A percentile compares a stretch with the other conserved stretches of the same genome.
These are phyloP conservation scores for Odontesthes bonariensis DNA, from an alignment of 2,113 vertebrate genomes.

Conservation along the genomic window DNA sequence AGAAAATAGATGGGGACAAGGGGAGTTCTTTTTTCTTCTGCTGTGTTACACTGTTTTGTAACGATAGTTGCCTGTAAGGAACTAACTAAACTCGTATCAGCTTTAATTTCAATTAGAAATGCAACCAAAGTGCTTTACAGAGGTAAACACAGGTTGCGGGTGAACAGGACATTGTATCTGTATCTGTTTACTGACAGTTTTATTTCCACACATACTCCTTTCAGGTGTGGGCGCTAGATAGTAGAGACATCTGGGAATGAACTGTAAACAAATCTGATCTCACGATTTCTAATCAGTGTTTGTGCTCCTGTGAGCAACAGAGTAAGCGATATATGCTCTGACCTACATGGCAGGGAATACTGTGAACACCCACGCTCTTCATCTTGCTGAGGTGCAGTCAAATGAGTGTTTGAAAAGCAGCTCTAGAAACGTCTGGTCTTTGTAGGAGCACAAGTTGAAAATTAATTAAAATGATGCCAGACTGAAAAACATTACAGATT, in stretches of 20 bases:
- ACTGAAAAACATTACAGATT: not conserved
- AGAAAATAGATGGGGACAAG: no score
- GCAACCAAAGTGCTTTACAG: no score
- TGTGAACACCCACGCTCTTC: constrained; percentile 32
- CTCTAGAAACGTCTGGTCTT: constrained; percentile 22
- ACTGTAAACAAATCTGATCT: constrained; percentile 14
- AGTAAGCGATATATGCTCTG: constrained; percentile 26
- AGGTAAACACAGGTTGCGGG: no score
- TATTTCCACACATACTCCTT: constrained; percentile 35
- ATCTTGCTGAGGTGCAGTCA: constrained; percentile 15
- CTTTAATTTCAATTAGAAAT: no score
- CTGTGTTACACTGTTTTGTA: no score
- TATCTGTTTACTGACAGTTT: constrained; percentile 11
- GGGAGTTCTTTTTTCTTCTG: no score
- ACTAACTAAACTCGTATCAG: no score
- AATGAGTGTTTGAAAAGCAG: constrained; percentile 25
- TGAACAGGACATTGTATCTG: constrained; percentile 21
- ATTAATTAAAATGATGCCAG: no score
- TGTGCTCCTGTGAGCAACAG: not conserved
- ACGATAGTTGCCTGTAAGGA: no score
- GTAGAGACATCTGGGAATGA: not conserved
- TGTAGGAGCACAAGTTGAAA: not conserved
- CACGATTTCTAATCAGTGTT: not conserved
- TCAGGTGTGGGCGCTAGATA: not conserved
- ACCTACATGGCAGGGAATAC: constrained; percentile 19